These are phyloP conservation scores for Agapostemon virescens DNA, from an alignment of 2,888 invertebrate species.

Conservation along the genomic window DNA sequence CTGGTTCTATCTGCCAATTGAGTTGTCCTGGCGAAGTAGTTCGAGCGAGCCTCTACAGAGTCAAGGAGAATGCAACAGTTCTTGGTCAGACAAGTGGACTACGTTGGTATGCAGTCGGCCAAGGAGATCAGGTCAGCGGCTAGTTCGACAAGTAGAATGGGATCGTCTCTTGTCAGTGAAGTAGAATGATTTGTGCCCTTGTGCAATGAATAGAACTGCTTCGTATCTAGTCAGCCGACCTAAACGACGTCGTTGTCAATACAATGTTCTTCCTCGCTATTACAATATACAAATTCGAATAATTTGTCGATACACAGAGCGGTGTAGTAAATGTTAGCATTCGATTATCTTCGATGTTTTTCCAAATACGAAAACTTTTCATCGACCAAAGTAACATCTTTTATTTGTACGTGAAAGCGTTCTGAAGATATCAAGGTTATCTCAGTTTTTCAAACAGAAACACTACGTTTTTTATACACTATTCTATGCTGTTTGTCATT, in stretches of 20 bases:
- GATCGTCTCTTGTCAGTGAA: constrained; percentile 1
- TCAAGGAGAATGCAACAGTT: constrained; percentile 10
- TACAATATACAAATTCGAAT: neutral
- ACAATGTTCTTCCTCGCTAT: neutral
- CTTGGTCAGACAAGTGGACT: constrained; percentile 14
- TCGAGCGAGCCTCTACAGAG: neutral
- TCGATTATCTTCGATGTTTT: too few species aligned
- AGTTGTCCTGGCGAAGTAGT: neutral
- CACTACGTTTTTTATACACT: too few species aligned
- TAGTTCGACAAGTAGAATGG: neutral
- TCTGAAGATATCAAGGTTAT: too few species aligned
- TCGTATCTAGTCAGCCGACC: neutral
- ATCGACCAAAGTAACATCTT: too few species aligned
- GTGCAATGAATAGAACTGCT: neutral
- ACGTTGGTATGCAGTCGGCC: neutral
- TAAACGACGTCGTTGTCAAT: neutral
- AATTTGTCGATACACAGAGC: neutral
- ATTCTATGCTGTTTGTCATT: too few species aligned
- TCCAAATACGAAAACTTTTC: too few species aligned
- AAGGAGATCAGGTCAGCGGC: constrained; percentile 14
- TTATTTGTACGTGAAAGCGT: too few species aligned
- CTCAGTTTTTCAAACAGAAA: too few species aligned
- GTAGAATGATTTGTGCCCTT: neutral
- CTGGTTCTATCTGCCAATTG: neutral
- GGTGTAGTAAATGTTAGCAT: neutral